Base-by-base conservation (phyloP, 2,888 invertebrate species). In the Podabrus alpinus region DNA sequence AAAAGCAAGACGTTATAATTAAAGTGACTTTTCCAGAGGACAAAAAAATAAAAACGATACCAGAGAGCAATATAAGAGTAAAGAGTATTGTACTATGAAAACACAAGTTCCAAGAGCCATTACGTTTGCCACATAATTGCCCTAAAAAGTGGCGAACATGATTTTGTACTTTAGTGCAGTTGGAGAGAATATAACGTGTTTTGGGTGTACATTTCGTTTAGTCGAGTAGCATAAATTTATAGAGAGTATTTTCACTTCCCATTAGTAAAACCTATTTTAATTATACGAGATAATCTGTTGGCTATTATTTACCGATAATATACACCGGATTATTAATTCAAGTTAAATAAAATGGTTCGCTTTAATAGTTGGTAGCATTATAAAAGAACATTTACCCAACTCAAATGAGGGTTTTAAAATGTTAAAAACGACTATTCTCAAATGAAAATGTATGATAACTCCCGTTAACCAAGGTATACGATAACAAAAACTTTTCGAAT, bases 121-220 rank as follows among this genome's bases (percentile, higher is more conserved):
- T 76, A 75, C 69, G 69, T 76, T 70, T 72, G 69, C 59, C 77
- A 76, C 77, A 77, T 79, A 79, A 78, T 79, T 79, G 78, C 77
- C 72, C 72, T 75, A 72, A 75, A 74, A 75, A 74, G 73, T 74
- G 64, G 71, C 59, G 78, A 77, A 79, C 79, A 79, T 76, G 79
- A 78, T 77, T 79, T 77, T 78, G 75, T 77, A 79, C 79, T 79
- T 77, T 78, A 69, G 71, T 15, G 59, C 66, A 66, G 69, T 67
- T 19, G 69, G 66, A 59, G 66, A 62, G 72, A 66, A 60, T 71
- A 69, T 64, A 73, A 71, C 67, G 71, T 66, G 59, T 60, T 68
- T 66, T 67, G 66, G 64, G 73, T 73, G 72, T 69, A 62, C 66
- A 75, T 69, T 75, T 72, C 68, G 68, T 71, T 72, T 75, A 72